A percentile compares a stretch with the other conserved stretches of the same genome.
These are phyloP conservation scores for Drosophila silvestris DNA, from an alignment of 2,888 invertebrate genomes.

Conservation along the genomic window DNA sequence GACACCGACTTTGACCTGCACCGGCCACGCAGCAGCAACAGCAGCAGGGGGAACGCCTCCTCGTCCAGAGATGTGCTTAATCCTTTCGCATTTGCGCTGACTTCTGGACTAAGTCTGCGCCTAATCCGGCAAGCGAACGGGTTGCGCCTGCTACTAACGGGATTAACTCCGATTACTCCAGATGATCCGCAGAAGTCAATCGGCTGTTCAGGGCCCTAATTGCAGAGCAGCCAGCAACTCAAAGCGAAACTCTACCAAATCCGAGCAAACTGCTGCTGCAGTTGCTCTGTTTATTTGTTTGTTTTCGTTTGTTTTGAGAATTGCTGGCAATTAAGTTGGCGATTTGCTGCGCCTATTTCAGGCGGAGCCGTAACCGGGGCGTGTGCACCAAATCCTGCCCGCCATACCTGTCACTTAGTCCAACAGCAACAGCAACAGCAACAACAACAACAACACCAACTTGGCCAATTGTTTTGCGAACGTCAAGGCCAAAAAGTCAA, in stretches of 20 bases:
- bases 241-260: conserved; percentile 43
- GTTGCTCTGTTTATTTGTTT: conserved; percentile 78
- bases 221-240: conserved; percentile 30
- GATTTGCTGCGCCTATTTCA: conserved; percentile 59
- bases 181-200: conserved; percentile 78
- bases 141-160: conserved; percentile 62
- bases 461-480: neutral
- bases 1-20: conserved; percentile 41
- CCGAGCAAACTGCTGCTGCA: conserved; percentile 30
- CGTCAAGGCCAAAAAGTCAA: conserved; percentile 20
- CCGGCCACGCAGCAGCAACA: conserved; percentile 14
- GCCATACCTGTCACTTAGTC: conserved; percentile 41
- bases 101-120: conserved; percentile 63
- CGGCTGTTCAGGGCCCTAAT: conserved; percentile 45
- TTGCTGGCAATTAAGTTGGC: conserved; percentile 73
- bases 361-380: conserved; percentile 61
- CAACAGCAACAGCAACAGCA: neutral
- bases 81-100: conserved; percentile 77
- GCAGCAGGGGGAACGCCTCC: conserved; percentile 26
- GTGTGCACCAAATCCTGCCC: conserved; percentile 57
- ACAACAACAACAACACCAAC: neutral
- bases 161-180: conserved; percentile 81
- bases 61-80: conserved; percentile 36
- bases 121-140: conserved; percentile 59
- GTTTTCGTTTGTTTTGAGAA: conserved; percentile 84